Evolutionary conservation across 2,888 invertebrate species (phyloP), one percentile per base, ranked within the genome.

Genomic region (Branchipolynoe longqiensis): DNA sequence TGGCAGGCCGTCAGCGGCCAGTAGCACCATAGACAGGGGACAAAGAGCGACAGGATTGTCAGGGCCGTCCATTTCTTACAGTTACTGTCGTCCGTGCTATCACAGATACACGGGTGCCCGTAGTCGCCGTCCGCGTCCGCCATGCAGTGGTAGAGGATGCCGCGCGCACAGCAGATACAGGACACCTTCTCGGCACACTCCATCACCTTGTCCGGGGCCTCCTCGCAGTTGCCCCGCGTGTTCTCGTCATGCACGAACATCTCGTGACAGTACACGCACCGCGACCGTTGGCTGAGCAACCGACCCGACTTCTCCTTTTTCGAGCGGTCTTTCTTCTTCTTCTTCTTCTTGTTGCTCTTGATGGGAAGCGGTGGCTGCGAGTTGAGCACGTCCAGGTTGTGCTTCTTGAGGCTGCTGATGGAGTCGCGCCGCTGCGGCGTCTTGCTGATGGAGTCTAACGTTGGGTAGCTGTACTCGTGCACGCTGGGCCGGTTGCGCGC

Each of bases 11-110:
- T 96, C 88, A 98, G 95, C 86, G 98, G 97, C 91, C 96, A 96
- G 95, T 98, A 98, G 94, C 97, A 97, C 95, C 98, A 98, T 91
- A 99, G 95, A 94, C 98, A 98, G 89, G 98, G 98, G 92, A 98
- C 96, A 90, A 98, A 94, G 89, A 98, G 94, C 86, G 97, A 97
- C 84, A 98, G 95, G 87, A 98, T 95, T 40, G 97, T 96, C 90
- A 98, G 94, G 85, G 97, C 97, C 89, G 97, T 93, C 98, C 98
- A 98, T 94, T 97, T 95, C 90, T 96, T 96, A 86, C 92, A 91
- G 85, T 86, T 86, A 33, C 83, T 81, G 56, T 85, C 88, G 86
- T 93, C 94, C n/a, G 90, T 94, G 41, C 95, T 94, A 36, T 94
- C 95, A 94, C 97, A 97, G 88, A 96, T 96, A 95, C 98, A 98